Evolutionary conservation across 2,888 invertebrate species (phyloP), one percentile per base, ranked within the genome.

Genomic region (Drosophila affinis): DNA sequence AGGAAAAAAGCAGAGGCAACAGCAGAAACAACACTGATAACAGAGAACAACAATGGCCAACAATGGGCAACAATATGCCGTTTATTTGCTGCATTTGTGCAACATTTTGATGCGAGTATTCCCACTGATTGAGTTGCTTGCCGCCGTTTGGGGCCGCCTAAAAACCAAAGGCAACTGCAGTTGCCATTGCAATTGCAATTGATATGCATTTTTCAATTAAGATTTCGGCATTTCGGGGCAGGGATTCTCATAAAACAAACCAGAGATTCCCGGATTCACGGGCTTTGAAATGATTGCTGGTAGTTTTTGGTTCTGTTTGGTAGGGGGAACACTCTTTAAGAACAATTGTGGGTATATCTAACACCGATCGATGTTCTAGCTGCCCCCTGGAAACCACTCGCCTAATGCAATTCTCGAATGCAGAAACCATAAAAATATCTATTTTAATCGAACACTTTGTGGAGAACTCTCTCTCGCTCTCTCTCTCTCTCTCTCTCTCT

Each of bases 111-210:
- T 39, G 2, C n/a, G 39, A n/a, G 39, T 7, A 39, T 81, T 85
- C 45, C 70, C 52, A 60, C 81, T 72, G 86, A 86, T 86, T 82
- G 86, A 75, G 81, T 86, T 83, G 72, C 63, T 29, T 61, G 52
- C 27, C 27, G 49, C 29, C 32, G 49, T 27, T 61, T 54, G 24
- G n/a, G n/a, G n/a, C n/a, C 44, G 29, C 52, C 39, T 21, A 51
- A 54, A 49, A 59, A 45, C 9, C 27, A 49, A 51, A 71, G 46
- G 10, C 9, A 10, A 51, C 24, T 2, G 45, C 65, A 3, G 3
- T 3, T 3, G 21, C 21, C 1, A 21, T 21, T 2, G 21, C 21
- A 21, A 21, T 21, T 12, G 45, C 65, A 56, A 65, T 65, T 67
- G 67, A 67, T 56, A 44, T 65, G 56, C 17, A 56, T 65, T 65